Evolutionary conservation across 2,888 invertebrate genomes (phyloP).

Genomic region (Eudemis profundana): DNA sequence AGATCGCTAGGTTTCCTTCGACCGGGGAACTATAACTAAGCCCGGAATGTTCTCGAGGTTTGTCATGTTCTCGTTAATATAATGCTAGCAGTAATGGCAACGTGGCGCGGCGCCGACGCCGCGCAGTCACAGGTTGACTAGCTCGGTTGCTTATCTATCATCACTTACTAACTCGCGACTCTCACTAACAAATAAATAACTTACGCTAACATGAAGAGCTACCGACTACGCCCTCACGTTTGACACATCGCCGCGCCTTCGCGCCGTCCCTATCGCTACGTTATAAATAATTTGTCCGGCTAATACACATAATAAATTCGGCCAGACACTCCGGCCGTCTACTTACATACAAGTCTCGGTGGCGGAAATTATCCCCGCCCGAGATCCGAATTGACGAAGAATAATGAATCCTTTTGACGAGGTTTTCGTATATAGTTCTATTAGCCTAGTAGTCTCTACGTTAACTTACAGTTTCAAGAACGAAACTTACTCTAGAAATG

Average conservation of each 20-base stretch:
- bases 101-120: conserved; percentile 58
- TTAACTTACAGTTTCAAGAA: conserved; percentile 79
- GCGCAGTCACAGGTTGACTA: conserved; percentile 77
- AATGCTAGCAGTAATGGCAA: conserved; percentile 76
- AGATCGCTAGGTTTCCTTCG: conserved; percentile 48
- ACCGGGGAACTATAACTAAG: conserved; percentile 60
- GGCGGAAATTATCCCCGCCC: conserved; percentile 48
- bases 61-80: conserved; percentile 62
- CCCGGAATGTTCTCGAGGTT: conserved; percentile 55
- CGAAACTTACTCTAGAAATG: conserved; percentile 80
- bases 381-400: conserved; percentile 64
- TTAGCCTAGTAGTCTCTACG: conserved; percentile 79
- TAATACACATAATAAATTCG: conserved; percentile 70
- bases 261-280: conserved; percentile 56
- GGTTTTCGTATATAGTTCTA: conserved; percentile 56
- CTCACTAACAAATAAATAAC: conserved; percentile 84
- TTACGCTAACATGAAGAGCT: conserved; percentile 72
- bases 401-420: conserved; percentile 56
- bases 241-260: conserved; percentile 66
- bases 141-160: conserved; percentile 80
- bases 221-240: conserved; percentile 63
- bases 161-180: conserved; percentile 66
- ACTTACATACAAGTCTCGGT: conserved; percentile 60
- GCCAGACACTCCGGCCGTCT: conserved; percentile 62
- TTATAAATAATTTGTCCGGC: conserved; percentile 82